phyloP scores from a whole-genome alignment of 92 coral and sea anemone species.

The Plumapathes pennacea region DNA sequence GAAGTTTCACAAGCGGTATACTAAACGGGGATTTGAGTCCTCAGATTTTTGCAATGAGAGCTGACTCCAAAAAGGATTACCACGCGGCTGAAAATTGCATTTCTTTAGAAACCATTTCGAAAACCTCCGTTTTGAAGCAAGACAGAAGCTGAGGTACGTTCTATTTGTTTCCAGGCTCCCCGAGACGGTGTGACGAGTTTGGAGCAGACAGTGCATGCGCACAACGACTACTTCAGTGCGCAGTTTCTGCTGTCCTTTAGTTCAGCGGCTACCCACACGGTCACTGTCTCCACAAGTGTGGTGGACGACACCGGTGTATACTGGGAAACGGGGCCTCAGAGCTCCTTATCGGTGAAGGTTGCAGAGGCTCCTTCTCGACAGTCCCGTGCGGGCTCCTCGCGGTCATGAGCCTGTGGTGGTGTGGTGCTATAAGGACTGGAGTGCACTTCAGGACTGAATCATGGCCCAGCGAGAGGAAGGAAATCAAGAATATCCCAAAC shows the following conservation, averaged over 20 bases:
- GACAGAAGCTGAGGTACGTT: neutral
- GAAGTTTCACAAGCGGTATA: too few species aligned
- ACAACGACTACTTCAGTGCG: constrained; percentile 96
- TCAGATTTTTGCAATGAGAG: too few species aligned
- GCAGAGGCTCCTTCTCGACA: constrained; percentile 63
- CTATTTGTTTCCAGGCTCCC: constrained; percentile 37
- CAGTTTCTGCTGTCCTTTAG: constrained; percentile 92
- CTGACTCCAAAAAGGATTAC: too few species aligned
- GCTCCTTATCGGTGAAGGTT: constrained; percentile 71
- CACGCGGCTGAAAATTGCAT: too few species aligned
- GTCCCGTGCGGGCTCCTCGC: constrained; percentile 40
- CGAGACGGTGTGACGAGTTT: constrained; percentile 68
- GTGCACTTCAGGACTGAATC: too few species aligned
- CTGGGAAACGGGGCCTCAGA: constrained; percentile 96
- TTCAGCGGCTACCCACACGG: constrained; percentile 64
- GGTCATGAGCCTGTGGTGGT: too few species aligned
- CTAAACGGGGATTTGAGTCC: too few species aligned
- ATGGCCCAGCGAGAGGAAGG: too few species aligned
- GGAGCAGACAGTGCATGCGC: constrained; percentile 89
- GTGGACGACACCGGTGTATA: constrained; percentile 80
- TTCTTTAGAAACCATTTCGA: too few species aligned
- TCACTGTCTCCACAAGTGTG: constrained; percentile 80
- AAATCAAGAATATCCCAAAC: too few species aligned
- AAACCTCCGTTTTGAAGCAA: too few species aligned
- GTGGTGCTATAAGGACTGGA: too few species aligned